Evolutionary conservation across 37 sponge, comb jelly and placozoan species (phyloP).

Genomic region (Ephydatia muelleri): DNA sequence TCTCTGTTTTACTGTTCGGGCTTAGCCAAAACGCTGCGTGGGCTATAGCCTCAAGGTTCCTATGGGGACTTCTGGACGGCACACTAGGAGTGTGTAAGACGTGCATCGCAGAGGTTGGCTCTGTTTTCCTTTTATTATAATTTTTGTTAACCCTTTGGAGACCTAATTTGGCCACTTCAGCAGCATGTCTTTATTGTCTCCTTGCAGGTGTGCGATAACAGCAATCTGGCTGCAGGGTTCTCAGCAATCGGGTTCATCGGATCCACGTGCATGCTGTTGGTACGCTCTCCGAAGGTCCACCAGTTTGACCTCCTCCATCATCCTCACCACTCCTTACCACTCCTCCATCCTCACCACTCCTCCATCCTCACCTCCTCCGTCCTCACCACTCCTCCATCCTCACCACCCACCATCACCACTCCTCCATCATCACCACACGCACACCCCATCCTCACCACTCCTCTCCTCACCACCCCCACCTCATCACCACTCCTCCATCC

Average conservation of each 20-base stretch:
- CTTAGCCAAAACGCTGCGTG: conserved; percentile 84
- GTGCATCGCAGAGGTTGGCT: conserved; percentile 82
- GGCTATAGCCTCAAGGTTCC: conserved; percentile 73
- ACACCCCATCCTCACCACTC: too few relatives aligned
- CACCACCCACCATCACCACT: too few relatives aligned
- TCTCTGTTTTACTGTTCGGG: conserved; percentile 66
- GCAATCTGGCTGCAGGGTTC: conserved; percentile 86
- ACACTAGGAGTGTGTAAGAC: conserved; percentile 84
- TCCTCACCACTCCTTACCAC: not conserved
- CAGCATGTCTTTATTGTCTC: not conserved
- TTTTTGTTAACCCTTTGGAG: too few relatives aligned
- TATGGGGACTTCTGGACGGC: conserved; percentile 91
- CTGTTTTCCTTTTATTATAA: not conserved
- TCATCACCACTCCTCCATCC: too few relatives aligned
- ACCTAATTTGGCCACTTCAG: not conserved
- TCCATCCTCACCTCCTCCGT: not conserved
- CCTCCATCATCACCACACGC: too few relatives aligned
- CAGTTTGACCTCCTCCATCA: not conserved
- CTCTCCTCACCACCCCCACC: not conserved
- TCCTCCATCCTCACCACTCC: not conserved
- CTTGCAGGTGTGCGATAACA: conserved; percentile 84
- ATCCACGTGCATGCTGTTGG: conserved; percentile 67
- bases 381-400: too few relatives aligned
- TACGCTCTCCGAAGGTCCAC: conserved; percentile 11
- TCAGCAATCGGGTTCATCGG: conserved; percentile 52